phyloP scores from a whole-genome alignment of 2,797 vertebrate species.

The Ceryle rudis region DNA sequence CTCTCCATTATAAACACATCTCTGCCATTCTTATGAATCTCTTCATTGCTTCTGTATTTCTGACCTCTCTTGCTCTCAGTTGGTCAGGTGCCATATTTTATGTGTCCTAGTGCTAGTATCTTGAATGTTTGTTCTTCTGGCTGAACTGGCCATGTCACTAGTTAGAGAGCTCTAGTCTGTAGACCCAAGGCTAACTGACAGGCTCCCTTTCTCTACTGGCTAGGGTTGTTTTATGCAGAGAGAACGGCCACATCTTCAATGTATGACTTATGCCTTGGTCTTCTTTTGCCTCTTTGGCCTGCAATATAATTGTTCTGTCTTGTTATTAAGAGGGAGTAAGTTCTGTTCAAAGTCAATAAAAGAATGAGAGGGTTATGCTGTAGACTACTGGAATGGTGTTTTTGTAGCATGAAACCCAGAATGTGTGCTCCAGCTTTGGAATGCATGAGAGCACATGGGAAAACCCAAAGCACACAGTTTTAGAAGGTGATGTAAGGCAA shows the following conservation, averaged over 20 bases:
- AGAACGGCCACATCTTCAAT: no score
- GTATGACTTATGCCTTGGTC: no score
- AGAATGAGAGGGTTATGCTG: not conserved
- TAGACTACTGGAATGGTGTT: not conserved
- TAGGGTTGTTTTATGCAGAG: no score
- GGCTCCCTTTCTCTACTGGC: no score
- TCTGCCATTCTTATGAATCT: not conserved
- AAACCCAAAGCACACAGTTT: not conserved
- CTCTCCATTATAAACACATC: not conserved
- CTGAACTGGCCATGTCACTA: not conserved
- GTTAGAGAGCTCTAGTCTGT: not conserved
- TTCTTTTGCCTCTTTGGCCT: not conserved
- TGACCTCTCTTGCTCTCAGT: not conserved
- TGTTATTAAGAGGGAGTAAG: not conserved
- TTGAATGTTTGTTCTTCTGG: not conserved
- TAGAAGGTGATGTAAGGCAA: not conserved
- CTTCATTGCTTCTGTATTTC: not conserved
- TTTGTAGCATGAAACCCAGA: not conserved
- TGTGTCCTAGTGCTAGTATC: not conserved
- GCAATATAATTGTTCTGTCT: not conserved
- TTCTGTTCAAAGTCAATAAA: not conserved
- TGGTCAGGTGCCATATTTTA: not conserved
- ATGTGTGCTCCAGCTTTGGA: not conserved
- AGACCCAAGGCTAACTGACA: no score
- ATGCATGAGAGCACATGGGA: not conserved